A percentile compares a stretch with the other conserved stretches of the same genome.
Conservation (phyloP, 53 echinoderm and acorn worm species). For the Holothuria leucospilota region DNA sequence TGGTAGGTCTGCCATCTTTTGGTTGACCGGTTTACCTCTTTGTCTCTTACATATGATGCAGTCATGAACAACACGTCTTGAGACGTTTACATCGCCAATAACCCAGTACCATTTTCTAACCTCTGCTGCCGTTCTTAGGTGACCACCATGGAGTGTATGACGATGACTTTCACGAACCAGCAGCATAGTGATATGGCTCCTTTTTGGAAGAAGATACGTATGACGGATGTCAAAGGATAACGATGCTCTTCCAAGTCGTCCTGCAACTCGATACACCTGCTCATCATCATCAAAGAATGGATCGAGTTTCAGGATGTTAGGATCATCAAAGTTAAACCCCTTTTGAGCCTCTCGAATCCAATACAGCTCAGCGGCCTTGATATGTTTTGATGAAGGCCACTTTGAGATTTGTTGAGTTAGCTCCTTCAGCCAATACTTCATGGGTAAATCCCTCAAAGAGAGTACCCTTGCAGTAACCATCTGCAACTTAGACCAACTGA, state of each 20-base stretch:
- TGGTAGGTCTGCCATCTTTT: slow-evolving; percentile 81
- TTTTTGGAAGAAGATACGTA: slow-evolving; percentile 70
- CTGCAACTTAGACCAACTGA: slow-evolving; percentile 49
- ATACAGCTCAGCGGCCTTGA: slow-evolving; percentile 67
- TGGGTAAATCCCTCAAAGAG: slow-evolving; percentile 66
- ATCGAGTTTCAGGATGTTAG: slow-evolving; percentile 56
- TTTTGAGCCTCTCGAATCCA: slow-evolving; percentile 77
- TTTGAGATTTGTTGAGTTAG: slow-evolving; percentile 57
- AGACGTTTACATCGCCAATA: slow-evolving; percentile 26
- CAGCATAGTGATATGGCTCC: slow-evolving; percentile 57
- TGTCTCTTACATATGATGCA: slow-evolving; percentile 62
- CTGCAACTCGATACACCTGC: too few relatives aligned
- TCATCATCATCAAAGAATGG: slow-evolving; percentile 63
- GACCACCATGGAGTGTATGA: slow-evolving; percentile 68
- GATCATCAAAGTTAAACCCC: slow-evolving; percentile 71
- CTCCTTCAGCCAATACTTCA: slow-evolving; percentile 51
- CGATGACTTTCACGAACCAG: slow-evolving; percentile 52
- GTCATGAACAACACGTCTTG: slow-evolving; percentile 58
- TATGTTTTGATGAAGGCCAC: too few relatives aligned
- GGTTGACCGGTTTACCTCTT: slow-evolving; percentile 68
- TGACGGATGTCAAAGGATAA: slow-evolving; percentile 77
- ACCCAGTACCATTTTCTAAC: slow-evolving; percentile 68
- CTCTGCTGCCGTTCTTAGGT: slow-evolving; percentile 65
- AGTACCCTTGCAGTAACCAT: slow-evolving; percentile 65
- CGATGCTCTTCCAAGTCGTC: too few relatives aligned